Percentiles rank a stretch among this genome's conserved stretches.
phyloP scores from a whole-genome alignment of 2,113 vertebrate genomes.

The Grammomys surdaster region DNA sequence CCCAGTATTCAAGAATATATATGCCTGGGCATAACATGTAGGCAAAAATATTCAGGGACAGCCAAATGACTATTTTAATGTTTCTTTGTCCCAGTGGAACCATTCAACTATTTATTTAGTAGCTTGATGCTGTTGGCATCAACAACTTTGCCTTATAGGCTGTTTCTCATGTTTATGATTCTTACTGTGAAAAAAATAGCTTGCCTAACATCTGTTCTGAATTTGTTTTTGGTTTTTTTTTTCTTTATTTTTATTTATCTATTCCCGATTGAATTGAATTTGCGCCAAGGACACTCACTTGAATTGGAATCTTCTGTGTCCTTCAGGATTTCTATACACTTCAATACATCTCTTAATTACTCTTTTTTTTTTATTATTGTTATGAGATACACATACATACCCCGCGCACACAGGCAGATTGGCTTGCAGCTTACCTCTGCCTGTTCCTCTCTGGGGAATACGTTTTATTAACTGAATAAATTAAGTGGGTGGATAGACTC shows the following conservation, averaged over 20 bases:
- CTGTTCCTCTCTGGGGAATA: conserved; percentile 67
- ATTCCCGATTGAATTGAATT: conserved; percentile 75
- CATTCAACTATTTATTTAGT: conserved; percentile 79
- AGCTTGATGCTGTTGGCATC: conserved; percentile 64
- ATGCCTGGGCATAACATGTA: conserved; percentile 29
- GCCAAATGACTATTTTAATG: conserved; percentile 68
- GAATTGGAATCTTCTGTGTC: conserved; percentile 78
- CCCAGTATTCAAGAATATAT: neutral
- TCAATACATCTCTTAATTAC: conserved; percentile 85
- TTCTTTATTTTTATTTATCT: conserved; percentile 81
- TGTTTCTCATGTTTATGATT: conserved; percentile 79
- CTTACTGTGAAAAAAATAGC: conserved; percentile 77
- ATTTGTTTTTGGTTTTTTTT: conserved; percentile 58
- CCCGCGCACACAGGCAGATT: conserved; percentile 14
- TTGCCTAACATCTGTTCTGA: conserved; percentile 73
- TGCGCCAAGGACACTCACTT: conserved; percentile 83
- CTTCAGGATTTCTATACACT: conserved; percentile 82
- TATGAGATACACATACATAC: conserved; percentile 73
- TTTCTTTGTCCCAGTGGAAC: conserved; percentile 34
- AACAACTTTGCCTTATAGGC: conserved; percentile 71
- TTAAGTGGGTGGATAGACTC: conserved; percentile 68
- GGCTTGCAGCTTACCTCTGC: conserved; percentile 76
- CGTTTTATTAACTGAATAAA: conserved; percentile 83
- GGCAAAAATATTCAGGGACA: conserved; percentile 69
- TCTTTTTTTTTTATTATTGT: conserved; percentile 78